Percentiles rank a stretch among this genome's conserved stretches.
These are phyloP conservation scores for Trissolcus brochymenae DNA, from an alignment of 2,888 invertebrate species.

Conservation along the genomic window DNA sequence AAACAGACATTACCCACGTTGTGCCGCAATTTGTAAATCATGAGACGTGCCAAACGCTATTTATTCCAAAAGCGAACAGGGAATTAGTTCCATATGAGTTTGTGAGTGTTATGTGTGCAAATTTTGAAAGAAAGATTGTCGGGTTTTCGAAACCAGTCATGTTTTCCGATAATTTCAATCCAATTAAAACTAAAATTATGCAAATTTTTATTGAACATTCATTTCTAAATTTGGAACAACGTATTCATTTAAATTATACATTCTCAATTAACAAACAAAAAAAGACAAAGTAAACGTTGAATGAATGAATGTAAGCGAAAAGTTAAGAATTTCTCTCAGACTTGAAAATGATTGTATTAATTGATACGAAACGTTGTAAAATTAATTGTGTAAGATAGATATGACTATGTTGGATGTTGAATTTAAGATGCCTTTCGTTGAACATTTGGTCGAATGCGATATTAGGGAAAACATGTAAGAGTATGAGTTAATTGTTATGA, in stretches of 20 bases:
- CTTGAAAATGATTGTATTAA: background rate
- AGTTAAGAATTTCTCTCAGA: background rate
- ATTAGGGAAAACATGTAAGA: constrained; percentile 36
- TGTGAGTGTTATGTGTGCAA: constrained; percentile 3
- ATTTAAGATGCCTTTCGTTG: constrained; percentile 42
- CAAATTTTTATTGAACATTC: too few species aligned
- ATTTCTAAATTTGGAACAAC: too few species aligned
- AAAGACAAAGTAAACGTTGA: background rate
- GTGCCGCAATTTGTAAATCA: constrained; percentile 48
- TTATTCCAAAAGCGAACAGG: constrained; percentile 11
- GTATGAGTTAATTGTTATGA: constrained; percentile 69
- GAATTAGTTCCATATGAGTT: constrained; percentile 11
- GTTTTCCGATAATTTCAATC: too few species aligned
- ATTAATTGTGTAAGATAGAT: background rate
- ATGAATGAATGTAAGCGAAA: background rate
- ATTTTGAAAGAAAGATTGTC: too few species aligned
- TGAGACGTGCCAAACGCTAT: constrained; percentile 47
- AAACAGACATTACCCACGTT: constrained; percentile 45
- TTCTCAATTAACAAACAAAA: too few species aligned
- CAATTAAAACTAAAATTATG: too few species aligned
- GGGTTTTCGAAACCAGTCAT: too few species aligned
- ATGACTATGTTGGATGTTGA: constrained; percentile 17
- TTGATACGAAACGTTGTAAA: background rate
- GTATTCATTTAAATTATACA: too few species aligned
- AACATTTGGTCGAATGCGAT: constrained; percentile 32